Base-by-base conservation (phyloP, 2,888 invertebrate species). In the Hemicrepidius hirtus region DNA sequence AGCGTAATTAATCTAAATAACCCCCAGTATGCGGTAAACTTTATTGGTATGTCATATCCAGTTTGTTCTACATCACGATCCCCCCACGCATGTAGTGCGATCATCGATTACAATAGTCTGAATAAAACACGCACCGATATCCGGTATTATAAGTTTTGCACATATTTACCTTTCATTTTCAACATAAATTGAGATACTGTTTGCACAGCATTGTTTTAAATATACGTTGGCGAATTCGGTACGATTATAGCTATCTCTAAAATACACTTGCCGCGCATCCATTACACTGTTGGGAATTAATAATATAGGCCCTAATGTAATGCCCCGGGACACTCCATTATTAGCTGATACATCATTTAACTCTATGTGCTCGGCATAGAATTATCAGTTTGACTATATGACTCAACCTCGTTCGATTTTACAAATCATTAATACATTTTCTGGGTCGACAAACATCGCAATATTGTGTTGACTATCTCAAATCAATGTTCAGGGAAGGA, bases 1-100 rank as follows among this genome's bases (percentile, higher is more conserved):
- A 28, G 41, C 49, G 71, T 65, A 71, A 71, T 71, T 71, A 71
- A 71, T 71, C 55, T 65, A 66, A 71, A 71, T 66, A 70, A 65
- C 46, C 53, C 24, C 13, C 24, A n/a, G 16, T 13, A n/a, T 41
- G n/a, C n/a, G 50, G 24, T 13, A 53, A 28, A 21, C 20, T 50
- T 53, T 49, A 49, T 12, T 28, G 24, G n/a, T n/a, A 21, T 13
- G 53, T 53, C 28, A 28, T 18, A 50, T 50, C n/a, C 24, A n/a
- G 24, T 24, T 12, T 18, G 24, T 16, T 24, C 20, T 50, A 50
- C 21, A 50, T 12, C 12, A 3, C 12, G 24, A 50, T 24, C 50
- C 50, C 24, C 16, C 46, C 46, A 46, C 46, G 46, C 46, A 50
- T 53, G 28, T 24, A 28, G 53, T 53, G 53, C 53, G 37, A 57